Conservation (phyloP, 2,888 invertebrate species). For the Tetanocera ferruginea region DNA sequence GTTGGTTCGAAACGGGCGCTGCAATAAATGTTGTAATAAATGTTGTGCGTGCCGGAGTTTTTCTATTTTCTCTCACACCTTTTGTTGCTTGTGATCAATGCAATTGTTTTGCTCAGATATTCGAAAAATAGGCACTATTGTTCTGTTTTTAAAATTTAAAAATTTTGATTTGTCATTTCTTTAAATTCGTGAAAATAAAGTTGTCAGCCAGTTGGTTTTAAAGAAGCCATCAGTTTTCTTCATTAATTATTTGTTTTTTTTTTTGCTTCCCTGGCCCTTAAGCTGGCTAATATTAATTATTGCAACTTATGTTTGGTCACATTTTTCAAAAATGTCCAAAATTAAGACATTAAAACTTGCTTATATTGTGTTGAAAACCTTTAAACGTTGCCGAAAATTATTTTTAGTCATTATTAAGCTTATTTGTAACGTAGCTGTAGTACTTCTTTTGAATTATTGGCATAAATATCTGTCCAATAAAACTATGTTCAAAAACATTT, state of each 20-base stretch:
- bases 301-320: background rate
- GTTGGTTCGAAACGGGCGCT: background rate
- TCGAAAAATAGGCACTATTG: slow-evolving; percentile 1
- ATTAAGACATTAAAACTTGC: background rate
- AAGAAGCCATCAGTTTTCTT: background rate
- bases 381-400: background rate
- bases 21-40: background rate
- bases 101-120: slow-evolving; percentile 23
- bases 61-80: slow-evolving; percentile 31
- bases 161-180: slow-evolving; percentile 18
- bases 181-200: background rate
- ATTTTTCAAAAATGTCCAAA: background rate
- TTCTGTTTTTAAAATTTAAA: background rate
- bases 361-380: background rate
- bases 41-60: background rate
- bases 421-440: too few species aligned
- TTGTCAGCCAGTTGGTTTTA: background rate
- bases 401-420: background rate
- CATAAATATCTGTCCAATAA: too few species aligned
- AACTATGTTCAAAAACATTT: too few species aligned
- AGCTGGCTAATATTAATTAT: background rate
- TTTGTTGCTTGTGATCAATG: slow-evolving; percentile 23
- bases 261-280: background rate
- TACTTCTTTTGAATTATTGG: too few species aligned
- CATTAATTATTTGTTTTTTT: background rate